Base-by-base conservation (phyloP, 2,797 vertebrate species). In the Enteromius anoplus region DNA sequence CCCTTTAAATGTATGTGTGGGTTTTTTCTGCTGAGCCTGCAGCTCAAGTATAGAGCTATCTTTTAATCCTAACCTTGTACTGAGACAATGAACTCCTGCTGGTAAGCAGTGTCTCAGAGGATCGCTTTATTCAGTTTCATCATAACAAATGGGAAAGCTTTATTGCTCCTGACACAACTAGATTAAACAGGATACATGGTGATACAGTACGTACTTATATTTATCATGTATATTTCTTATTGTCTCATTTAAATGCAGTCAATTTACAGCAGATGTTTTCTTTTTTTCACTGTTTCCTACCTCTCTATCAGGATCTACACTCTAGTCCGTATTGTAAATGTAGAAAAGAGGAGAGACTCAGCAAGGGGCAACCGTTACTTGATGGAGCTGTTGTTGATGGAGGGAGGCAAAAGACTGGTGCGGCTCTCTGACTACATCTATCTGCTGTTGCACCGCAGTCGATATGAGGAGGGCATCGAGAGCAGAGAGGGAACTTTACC, bases 391-490 rank as follows among this genome's bases (percentile, higher is more conserved):
- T 97, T 99, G 93, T 93, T 99, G 53, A 95, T 96, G 78, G 97
- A 98, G 90, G 93, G 95, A 0, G 96, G 97, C 11, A 95, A 95
- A 81, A 95, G 90, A 23, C 96, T 96, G 23, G 95, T 96, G 53
- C 96, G 98, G 19, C 94, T 99, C 71, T 98, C 98, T 0, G 96
- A 99, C 85, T 99, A 98, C 3, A 95, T 99, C 87, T 99, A 99
- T 75, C 93, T 98, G 84, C 95, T 98, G 12, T 91, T 99, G 81
- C 97, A 96, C 58, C 96, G 95, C 19, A 89, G 95, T 86, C 93
- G 93, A 85, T 92, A 89, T 66, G 94, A 94, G 32, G 94, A 95
- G 40, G 94, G 94, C 34, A 62, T 92, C 1, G 95, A 95, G 91
- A 94, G 92, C 89, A 92, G 91, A 15, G 89, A 89, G 49, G 81